A percentile compares a stretch with the other conserved stretches of the same genome.
Evolutionary conservation across 2,113 vertebrate genomes (phyloP).

Genomic region (Tychaedon coryphoeus): DNA sequence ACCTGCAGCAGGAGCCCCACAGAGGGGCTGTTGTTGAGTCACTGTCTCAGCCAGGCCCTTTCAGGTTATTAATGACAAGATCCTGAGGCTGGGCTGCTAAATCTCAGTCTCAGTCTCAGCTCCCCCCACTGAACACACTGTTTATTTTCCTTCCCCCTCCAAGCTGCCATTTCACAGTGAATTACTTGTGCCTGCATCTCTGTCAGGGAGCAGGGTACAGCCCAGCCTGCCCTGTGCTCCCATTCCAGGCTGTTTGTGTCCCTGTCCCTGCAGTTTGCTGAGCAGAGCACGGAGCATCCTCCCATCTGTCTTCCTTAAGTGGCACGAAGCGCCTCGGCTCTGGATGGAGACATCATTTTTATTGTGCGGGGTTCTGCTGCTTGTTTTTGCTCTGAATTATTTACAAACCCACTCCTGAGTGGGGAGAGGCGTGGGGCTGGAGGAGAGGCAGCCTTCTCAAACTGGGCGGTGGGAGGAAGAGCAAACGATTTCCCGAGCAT

Average conservation of each 20-base stretch:
- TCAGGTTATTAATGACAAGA: constrained; percentile 67
- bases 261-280: constrained; percentile 5
- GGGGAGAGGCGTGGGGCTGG: neutral
- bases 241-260: constrained; percentile 66
- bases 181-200: constrained; percentile 64
- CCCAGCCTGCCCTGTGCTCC: constrained; percentile 21
- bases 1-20: neutral
- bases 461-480: neutral
- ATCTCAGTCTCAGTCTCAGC: constrained; percentile 60
- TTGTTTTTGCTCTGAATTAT: constrained; percentile 65
- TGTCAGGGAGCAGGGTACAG: constrained; percentile 61
- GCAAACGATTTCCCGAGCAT: neutral
- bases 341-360: constrained; percentile 77
- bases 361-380: constrained; percentile 32
- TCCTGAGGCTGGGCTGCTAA: constrained; percentile 70
- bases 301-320: constrained; percentile 82
- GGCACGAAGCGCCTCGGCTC: constrained; percentile 19
- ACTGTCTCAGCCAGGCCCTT: neutral
- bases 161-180: constrained; percentile 66
- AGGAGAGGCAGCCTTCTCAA: neutral
- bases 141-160: constrained; percentile 67
- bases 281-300: neutral
- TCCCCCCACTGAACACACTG: constrained; percentile 61
- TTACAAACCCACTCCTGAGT: constrained; percentile 30
- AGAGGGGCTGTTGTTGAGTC: neutral